Evolutionary conservation across 2,797 vertebrate species (phyloP), one percentile per base, ranked within the genome.

Genomic region (Tenualosa ilisha): DNA sequence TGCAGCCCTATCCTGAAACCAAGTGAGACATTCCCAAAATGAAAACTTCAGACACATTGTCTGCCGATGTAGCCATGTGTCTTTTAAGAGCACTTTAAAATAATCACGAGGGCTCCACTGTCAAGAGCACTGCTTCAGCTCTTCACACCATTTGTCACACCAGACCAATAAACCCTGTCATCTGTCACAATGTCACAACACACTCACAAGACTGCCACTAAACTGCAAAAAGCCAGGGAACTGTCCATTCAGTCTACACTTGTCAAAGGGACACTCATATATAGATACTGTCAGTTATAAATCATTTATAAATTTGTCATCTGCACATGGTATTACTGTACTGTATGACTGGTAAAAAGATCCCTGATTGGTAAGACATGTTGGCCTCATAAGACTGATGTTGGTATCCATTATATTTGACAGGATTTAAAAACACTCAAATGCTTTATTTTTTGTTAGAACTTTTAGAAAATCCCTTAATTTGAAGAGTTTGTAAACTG

Each of bases 141-240:
- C 75, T 22, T 81, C 81, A 79, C 65, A 83, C 65, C 87, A 88
- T 89, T 88, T 88, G 87, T 87, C 85, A 85, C 84, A 13, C 37
- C 53, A 84, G 84, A 65, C 63, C 82, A 87, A 87, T 87, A 88
- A 85, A 82, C 51, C 53, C 2, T 49, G 81, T 82, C 51, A 72
- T 82, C 84, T 4, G 65, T 5, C 86, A 81, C 40, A 50, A n/a
- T 81, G 56, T 24, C 82, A 81, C 85, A 63, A 82, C 79, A 26
- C 53, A 50, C 68, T 51, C 8, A 37, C 65, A 72, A 12, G 15
- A 15, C 43, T 2, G 37, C 37, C 40, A 43, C 72, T 22, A 75
- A 15, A 79, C 37, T n/a, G 3, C 40, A 22, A 0, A 20, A 79
- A 79, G 37, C 17, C 40, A 43, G 6, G 40, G 17, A 17, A 46